These are phyloP conservation scores for Holothuria leucospilota DNA, from an alignment of 53 echinoderm and acorn worm species.

Conservation along the genomic window DNA sequence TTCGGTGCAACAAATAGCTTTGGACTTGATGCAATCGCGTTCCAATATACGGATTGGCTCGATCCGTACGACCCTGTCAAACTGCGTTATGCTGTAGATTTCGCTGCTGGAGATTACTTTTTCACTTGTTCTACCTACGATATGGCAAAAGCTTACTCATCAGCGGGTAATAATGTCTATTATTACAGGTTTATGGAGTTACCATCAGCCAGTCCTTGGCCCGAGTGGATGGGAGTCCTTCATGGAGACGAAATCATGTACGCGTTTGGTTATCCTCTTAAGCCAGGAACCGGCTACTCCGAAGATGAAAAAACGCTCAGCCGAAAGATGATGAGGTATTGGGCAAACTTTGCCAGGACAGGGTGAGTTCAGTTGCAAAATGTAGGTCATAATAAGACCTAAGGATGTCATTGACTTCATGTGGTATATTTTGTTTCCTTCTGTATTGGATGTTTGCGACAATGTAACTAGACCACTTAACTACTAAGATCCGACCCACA, in stretches of 20 bases:
- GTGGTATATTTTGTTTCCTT: too few species aligned
- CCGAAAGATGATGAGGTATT: constrained; percentile 79
- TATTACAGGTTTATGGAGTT: constrained; percentile 79
- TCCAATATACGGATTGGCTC: constrained; percentile 91
- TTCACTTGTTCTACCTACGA: constrained; percentile 85
- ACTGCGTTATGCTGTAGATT: constrained; percentile 76
- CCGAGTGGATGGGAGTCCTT: constrained; percentile 96
- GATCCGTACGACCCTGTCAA: constrained; percentile 73
- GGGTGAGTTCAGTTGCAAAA: constrained; percentile 64
- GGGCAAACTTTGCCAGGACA: constrained; percentile 95
- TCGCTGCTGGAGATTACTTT: constrained; percentile 77
- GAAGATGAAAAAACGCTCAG: constrained; percentile 75
- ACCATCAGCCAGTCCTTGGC: constrained; percentile 80
- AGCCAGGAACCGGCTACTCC: constrained; percentile 64
- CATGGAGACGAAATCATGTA: constrained; percentile 96
- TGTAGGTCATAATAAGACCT: too few species aligned
- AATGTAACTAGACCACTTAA: neutral
- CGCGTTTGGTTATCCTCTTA: constrained; percentile 85
- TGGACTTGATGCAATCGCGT: constrained; percentile 76
- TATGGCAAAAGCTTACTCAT: constrained; percentile 75
- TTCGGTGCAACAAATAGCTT: constrained; percentile 73
- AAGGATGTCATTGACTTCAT: too few species aligned
- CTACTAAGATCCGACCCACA: too few species aligned
- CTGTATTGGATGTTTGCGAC: neutral
- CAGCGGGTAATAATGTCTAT: constrained; percentile 73